Base-by-base conservation (phyloP, 1,140 invertebrate genomes). In the Eupeodes corollae region DNA sequence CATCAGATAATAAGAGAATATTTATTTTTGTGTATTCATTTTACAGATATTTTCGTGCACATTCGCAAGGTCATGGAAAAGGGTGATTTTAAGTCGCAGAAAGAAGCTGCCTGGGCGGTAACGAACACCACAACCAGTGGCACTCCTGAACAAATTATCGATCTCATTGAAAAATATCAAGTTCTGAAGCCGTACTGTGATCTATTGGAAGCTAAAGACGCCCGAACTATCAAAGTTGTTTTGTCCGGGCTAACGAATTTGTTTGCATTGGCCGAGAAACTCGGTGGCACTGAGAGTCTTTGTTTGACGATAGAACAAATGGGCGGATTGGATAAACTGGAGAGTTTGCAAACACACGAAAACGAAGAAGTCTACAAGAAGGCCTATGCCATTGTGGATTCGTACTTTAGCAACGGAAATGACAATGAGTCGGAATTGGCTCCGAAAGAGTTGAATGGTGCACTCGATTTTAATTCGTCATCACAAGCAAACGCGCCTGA, bases 51-150 rank as follows among this genome's bases (percentile, higher is more conserved):
- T 14, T 68, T 68, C 31, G 30, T 52, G 9, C 54, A 58, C 5
- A 52, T 68, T 15, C 58, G 58, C 6, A 37, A 58, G 11, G 63
- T 68, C n/a, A 46, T 93, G 81, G 60, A 64, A 19, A 56, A 88
- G 75, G 87, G 88, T 38, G 91, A 96, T 63, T 94, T 94, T 65
- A 94, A 96, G 72, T 96, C 91, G 10, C 94, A 98, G 66, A 98
- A 98, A 60, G 95, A 98, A 76, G 94, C 95, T 13, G 93, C 93
- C 0, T 99, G 95, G 95, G 93, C 92, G 1, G 87, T 99, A 33
- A 96, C 91, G 44, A 99, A 99, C 70, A 80, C 96, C 42, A 98
- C 94, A 15, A 90, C 98, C 47, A 94, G 91, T 57, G 96, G 95
- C 1, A 87, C 83, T 26, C 80, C 82, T 42, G 78, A 86, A 26